Conservation (phyloP, 53 echinoderm and acorn worm genomes). For the Holothuria leucospilota region DNA sequence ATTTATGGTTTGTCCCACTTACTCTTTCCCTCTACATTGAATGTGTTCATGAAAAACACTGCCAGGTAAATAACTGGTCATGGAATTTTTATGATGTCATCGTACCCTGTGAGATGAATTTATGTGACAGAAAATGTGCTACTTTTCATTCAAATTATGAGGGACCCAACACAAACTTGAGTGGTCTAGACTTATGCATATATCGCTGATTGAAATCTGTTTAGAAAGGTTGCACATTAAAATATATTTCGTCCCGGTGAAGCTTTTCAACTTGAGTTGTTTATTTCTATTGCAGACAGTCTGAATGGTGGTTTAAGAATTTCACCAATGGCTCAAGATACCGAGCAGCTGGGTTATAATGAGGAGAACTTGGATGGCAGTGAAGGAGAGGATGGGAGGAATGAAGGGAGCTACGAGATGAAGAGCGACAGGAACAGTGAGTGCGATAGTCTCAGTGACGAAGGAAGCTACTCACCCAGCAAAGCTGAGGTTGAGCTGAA, state of each 20-base stretch:
- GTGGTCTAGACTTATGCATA: not conserved
- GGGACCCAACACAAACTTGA: not conserved
- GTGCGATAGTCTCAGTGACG: conserved; percentile 89
- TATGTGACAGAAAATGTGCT: conserved; percentile 33
- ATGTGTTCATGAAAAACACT: too few species aligned
- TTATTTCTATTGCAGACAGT: conserved; percentile 9
- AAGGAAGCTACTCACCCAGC: conserved; percentile 92
- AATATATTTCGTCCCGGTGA: too few species aligned
- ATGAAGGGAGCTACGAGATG: conserved; percentile 77
- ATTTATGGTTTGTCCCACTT: too few species aligned
- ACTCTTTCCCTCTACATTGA: too few species aligned
- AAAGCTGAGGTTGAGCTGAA: conserved; percentile 60
- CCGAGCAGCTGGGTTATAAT: conserved; percentile 68
- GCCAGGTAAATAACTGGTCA: not conserved
- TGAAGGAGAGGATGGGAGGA: conserved; percentile 85
- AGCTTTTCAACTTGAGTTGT: not conserved
- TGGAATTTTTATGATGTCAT: conserved; percentile 40
- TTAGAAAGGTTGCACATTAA: not conserved
- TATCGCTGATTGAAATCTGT: not conserved
- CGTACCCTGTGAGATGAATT: conserved; percentile 4
- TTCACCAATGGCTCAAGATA: conserved; percentile 32
- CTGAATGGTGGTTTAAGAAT: conserved; percentile 33
- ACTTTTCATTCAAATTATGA: not conserved
- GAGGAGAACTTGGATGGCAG: conserved; percentile 83
- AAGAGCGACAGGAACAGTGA: conserved; percentile 89